Percentiles rank a stretch among this genome's conserved stretches.
These are phyloP conservation scores for Oppia nitens DNA, from an alignment of 1,140 invertebrate genomes.

Conservation along the genomic window DNA sequence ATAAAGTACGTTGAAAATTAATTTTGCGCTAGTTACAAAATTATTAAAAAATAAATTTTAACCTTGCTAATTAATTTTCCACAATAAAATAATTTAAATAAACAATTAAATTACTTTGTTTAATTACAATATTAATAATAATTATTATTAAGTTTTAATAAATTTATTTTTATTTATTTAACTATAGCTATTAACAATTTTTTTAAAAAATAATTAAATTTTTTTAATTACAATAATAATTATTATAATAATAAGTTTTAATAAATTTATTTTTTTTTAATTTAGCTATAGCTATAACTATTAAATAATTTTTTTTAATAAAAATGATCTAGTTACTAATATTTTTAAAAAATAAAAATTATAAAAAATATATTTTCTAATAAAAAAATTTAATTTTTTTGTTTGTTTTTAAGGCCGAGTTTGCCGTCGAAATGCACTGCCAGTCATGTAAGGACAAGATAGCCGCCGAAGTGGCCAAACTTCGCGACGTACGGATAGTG, in stretches of 20 bases:
- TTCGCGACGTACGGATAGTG: background rate
- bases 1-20: too few species aligned
- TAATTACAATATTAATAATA: too few species aligned
- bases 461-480: background rate
- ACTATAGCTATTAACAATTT: too few species aligned
- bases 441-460: constrained; percentile 8
- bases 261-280: background rate
- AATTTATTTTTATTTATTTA: too few species aligned
- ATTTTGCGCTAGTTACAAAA: too few species aligned
- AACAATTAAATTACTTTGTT: too few species aligned
- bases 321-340: background rate
- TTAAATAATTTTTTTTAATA: background rate
- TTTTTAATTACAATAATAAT: too few species aligned
- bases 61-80: too few species aligned
- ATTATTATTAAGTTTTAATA: too few species aligned
- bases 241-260: background rate
- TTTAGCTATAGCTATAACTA: background rate
- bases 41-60: too few species aligned
- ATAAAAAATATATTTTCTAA: background rate
- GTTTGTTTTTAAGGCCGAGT: constrained; percentile 21
- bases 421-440: constrained; percentile 16
- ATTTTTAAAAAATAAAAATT: background rate
- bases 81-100: too few species aligned
- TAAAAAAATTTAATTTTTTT: background rate
- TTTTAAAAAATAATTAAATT: too few species aligned